Conservation (phyloP, 2,888 invertebrate species). For the Helicoverpa assulta region DNA sequence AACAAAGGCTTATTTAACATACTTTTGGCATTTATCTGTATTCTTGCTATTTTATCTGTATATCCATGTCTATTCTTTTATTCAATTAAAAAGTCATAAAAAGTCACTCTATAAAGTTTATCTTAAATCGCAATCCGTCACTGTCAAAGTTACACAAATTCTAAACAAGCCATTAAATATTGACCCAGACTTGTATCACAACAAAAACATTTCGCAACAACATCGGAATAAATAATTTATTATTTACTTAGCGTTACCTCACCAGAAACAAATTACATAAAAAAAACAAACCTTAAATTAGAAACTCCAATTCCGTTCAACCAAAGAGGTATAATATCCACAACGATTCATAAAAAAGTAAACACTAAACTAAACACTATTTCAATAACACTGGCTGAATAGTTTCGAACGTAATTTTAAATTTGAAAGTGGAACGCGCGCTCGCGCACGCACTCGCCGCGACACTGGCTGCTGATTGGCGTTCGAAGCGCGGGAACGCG, state of each 20-base stretch:
- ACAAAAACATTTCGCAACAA: slow-evolving; percentile 77
- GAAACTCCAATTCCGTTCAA: slow-evolving; percentile 35
- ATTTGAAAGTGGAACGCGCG: slow-evolving; percentile 73
- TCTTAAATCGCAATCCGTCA: not conserved
- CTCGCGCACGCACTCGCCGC: slow-evolving; percentile 72
- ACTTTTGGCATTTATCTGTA: not conserved
- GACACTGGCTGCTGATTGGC: slow-evolving; percentile 81
- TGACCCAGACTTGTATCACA: slow-evolving; percentile 63
- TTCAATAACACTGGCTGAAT: slow-evolving; percentile 53
- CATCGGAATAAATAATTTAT: slow-evolving; percentile 65
- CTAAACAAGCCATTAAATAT: slow-evolving; percentile 25
- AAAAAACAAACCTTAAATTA: slow-evolving; percentile 71
- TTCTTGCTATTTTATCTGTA: not conserved
- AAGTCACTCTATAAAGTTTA: not conserved
- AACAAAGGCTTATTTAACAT: not conserved
- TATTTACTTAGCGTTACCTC: slow-evolving; percentile 73
- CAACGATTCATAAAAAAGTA: slow-evolving; percentile 35
- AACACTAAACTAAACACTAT: slow-evolving; percentile 53
- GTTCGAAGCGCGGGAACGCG: slow-evolving; percentile 80
- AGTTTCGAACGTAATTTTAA: slow-evolving; percentile 55
- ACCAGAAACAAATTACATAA: slow-evolving; percentile 58
- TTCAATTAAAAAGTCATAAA: too few relatives aligned
- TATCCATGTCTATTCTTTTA: not conserved
- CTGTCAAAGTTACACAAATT: slow-evolving; percentile 7
- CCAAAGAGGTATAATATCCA: slow-evolving; percentile 41